A percentile compares a stretch with the other conserved stretches of the same genome.
These are phyloP conservation scores for Sceloporus undulatus DNA, from an alignment of 2,113 vertebrate genomes.

Conservation along the genomic window DNA sequence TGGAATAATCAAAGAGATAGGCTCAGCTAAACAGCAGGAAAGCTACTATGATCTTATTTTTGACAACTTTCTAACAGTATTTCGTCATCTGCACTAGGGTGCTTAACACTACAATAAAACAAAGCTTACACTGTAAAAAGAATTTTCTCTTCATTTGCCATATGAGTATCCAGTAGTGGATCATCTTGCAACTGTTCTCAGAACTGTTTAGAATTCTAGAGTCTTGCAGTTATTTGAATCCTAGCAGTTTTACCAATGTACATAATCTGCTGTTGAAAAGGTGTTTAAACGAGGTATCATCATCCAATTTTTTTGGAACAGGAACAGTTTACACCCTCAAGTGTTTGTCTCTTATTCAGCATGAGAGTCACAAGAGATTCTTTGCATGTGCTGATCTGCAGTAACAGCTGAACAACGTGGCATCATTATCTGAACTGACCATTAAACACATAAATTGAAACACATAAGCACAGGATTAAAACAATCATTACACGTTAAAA, in stretches of 20 bases:
- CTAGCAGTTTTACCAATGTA: background rate
- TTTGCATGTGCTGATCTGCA: background rate
- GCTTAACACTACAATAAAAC: background rate
- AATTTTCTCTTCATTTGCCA: background rate
- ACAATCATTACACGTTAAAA: no score
- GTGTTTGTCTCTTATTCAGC: background rate
- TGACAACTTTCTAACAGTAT: background rate
- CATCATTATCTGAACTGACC: background rate
- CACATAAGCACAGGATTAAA: no score
- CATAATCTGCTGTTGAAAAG: background rate
- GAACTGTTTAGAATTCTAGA: constrained; percentile 26
- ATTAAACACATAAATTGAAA: no score
- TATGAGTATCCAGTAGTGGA: background rate
- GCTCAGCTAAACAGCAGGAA: background rate
- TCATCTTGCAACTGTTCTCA: constrained; percentile 7
- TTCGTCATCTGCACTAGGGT: background rate
- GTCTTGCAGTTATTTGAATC: constrained; percentile 17
- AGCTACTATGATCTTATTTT: background rate
- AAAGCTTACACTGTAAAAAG: background rate
- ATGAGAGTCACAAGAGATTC: background rate
- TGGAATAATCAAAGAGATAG: background rate
- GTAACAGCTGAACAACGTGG: background rate
- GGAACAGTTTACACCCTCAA: background rate
- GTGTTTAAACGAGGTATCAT: background rate
- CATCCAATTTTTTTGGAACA: background rate